These are phyloP conservation scores for Parnassius mnemosyne DNA, from an alignment of 2,888 invertebrate genomes.

Conservation along the genomic window DNA sequence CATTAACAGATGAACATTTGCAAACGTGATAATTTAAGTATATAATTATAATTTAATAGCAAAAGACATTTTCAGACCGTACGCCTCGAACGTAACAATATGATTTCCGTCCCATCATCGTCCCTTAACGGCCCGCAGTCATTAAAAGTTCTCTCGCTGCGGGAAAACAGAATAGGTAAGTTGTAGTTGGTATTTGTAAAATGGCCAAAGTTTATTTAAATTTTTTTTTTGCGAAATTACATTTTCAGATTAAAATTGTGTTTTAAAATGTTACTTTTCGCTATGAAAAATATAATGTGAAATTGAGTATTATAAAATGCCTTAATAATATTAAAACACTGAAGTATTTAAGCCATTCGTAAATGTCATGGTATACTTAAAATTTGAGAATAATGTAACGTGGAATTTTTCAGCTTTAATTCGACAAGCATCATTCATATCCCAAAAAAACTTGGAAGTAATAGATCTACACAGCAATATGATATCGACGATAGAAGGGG, in stretches of 20 bases:
- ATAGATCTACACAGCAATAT: conserved; percentile 90
- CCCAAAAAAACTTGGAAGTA: conserved; percentile 85
- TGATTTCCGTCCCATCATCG: conserved; percentile 86
- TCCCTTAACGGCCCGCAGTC: conserved; percentile 90
- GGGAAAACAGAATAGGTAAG: conserved; percentile 91
- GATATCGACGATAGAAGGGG: conserved; percentile 87
- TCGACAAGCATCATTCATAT: conserved; percentile 84
- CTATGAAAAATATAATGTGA: too few species aligned
- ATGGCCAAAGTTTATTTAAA: conserved; percentile 14
- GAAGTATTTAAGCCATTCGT: too few species aligned
- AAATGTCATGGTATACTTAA: too few species aligned
- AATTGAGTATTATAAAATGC: too few species aligned
- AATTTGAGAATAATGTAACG: background rate
- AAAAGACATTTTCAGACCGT: conserved; percentile 81
- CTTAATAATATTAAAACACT: too few species aligned
- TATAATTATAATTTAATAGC: too few species aligned
- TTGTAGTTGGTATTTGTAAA: conserved; percentile 27
- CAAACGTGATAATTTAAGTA: too few species aligned
- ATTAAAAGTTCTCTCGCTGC: conserved; percentile 86
- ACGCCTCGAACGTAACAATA: conserved; percentile 89
- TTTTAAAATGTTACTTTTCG: too few species aligned
- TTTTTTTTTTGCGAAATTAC: background rate
- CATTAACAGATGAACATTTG: too few species aligned
- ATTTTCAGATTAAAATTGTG: too few species aligned
- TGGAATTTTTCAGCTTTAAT: conserved; percentile 81